phyloP scores from a whole-genome alignment of 2,113 vertebrate genomes.

The Silurus glanis region DNA sequence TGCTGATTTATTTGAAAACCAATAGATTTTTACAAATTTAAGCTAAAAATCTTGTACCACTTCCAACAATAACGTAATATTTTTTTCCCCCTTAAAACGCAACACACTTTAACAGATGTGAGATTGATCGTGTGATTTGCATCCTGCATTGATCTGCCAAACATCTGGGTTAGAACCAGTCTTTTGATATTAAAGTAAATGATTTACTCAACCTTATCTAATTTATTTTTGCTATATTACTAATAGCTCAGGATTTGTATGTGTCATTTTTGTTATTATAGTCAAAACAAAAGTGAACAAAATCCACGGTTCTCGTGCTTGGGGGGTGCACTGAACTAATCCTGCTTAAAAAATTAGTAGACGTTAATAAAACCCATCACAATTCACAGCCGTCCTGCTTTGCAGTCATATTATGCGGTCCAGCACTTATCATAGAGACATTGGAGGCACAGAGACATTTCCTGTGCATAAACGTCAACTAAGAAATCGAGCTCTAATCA shows the following conservation, averaged over 20 bases:
- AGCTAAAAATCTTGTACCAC: not conserved
- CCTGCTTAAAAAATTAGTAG: not conserved
- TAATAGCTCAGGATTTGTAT: not conserved
- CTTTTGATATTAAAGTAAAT: not conserved
- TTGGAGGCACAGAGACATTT: not conserved
- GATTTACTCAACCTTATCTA: not conserved
- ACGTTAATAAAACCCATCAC: not conserved
- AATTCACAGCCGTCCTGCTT: not conserved
- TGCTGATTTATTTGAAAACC: not conserved
- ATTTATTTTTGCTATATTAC: not conserved
- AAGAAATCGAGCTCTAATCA: not conserved
- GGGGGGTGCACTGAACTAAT: too few species aligned
- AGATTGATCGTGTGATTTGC: not conserved
- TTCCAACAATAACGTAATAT: not conserved
- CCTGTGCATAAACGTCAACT: not conserved
- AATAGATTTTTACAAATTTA: too few species aligned
- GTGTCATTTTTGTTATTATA: not conserved
- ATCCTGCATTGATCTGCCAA: not conserved
- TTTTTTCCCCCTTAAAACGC: not conserved
- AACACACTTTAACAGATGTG: not conserved
- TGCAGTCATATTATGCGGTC: not conserved
- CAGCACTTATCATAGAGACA: not conserved
- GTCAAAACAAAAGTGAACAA: too few species aligned
- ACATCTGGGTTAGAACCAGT: not conserved
- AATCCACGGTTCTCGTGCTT: not conserved